Evolutionary conservation across 2,888 invertebrate genomes (phyloP), one percentile per base, ranked within the genome.

Genomic region (Cerastis rubricosa): DNA sequence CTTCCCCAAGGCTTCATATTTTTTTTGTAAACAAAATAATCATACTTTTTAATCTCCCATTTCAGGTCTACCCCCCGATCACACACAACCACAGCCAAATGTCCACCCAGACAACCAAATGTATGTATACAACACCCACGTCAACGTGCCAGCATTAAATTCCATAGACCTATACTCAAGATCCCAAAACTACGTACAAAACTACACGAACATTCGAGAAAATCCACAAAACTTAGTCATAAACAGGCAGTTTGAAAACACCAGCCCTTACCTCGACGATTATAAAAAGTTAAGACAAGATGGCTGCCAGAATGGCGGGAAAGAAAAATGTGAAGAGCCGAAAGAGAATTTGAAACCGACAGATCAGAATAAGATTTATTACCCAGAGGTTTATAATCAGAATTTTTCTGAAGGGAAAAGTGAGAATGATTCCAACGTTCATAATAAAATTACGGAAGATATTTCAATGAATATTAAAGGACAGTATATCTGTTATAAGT

Each of bases 211-310:
- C 2, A 90, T 89, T 45, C 87, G 94, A 66, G 95, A 96, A 47
- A 95, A 96, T 43, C 96, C 96, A 0, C 96, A 96, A 84, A 96
- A 96, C 67, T 85, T 96, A 87, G 96, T 96, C 5, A 83, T 96
- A 0, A 93, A 95, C 49, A 90, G 94, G 86, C 94, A 96, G 85
- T 95, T 92, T 76, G 95, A 95, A 0, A 95, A 94, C 83, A 47
- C 88, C 0, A 94, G 93, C 78, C 93, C 94, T 0, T 95, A 94
- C 77, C 79, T 88, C 9, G 95, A 94, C 1, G 94, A 95, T 45
- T 90, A 91, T 69, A 95, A 95, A 90, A 95, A 95, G 78, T n/a
- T 89, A 72, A 77, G 89, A 3, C 92, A 91, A 86, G 92, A 93
- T 86, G 90, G 85, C 79, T 84, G 57, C 47, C 69, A 84, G 22